phyloP scores from a whole-genome alignment of 2,888 invertebrate species.

The Melipona bicolor region DNA sequence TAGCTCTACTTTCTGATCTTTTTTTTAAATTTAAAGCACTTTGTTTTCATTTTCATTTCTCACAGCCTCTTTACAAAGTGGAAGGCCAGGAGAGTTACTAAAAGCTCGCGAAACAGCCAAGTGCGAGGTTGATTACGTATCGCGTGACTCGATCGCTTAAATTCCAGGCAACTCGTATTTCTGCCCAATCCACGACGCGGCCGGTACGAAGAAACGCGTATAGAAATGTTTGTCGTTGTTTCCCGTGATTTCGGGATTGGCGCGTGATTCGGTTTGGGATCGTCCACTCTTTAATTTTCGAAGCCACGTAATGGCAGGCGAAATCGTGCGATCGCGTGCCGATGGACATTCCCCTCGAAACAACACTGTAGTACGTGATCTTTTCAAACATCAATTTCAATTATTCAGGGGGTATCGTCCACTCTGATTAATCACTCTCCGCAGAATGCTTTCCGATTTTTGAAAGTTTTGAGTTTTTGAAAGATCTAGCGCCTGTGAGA shows the following conservation, averaged over 20 bases:
- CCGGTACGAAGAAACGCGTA: neutral
- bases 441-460: too few species aligned
- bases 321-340: conserved; percentile 7
- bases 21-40: neutral
- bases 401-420: too few species aligned
- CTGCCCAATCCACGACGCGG: conserved; percentile 1
- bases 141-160: conserved; percentile 45
- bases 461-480: too few species aligned
- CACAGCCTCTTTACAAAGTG: too few species aligned
- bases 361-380: neutral
- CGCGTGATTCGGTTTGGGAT: neutral
- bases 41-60: neutral
- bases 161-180: conserved; percentile 18
- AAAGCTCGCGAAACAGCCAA: conserved; percentile 8
- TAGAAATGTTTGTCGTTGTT: conserved; percentile 19
- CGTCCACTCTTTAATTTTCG: neutral
- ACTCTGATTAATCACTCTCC: too few species aligned
- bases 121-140: conserved; percentile 24
- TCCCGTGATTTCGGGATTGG: neutral
- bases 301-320: too few species aligned
- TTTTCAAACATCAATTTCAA: neutral
- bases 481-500: too few species aligned
- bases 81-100: neutral
- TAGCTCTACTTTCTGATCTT: too few species aligned
- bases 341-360: neutral